Evolutionary conservation across 1,140 invertebrate species (phyloP).

Genomic region (Gerris buenoi): DNA sequence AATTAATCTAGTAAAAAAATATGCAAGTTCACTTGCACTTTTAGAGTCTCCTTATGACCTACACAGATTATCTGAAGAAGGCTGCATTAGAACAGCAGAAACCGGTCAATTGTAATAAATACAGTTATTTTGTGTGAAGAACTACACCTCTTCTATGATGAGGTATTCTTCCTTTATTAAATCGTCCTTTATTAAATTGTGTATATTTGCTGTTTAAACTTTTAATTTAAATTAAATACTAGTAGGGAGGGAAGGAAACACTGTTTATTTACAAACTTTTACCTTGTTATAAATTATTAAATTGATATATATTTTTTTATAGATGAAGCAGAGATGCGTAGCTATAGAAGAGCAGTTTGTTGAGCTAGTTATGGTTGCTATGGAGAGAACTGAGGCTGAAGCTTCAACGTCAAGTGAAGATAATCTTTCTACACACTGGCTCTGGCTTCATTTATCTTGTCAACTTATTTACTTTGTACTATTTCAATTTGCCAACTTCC

Average conservation of each 20-base stretch:
- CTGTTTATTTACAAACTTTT: conserved; percentile 1
- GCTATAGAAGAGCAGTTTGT: conserved; percentile 86
- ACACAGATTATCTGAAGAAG: too few relatives aligned
- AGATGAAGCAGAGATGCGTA: conserved; percentile 76
- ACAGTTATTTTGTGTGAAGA: too few relatives aligned
- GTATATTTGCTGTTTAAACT: too few relatives aligned
- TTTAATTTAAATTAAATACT: too few relatives aligned
- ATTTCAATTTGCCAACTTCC: conserved; percentile 85
- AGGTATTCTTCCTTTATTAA: background rate
- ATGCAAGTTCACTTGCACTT: too few relatives aligned
- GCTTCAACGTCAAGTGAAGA: conserved; percentile 35
- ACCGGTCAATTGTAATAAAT: too few relatives aligned
- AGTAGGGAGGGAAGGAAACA: too few relatives aligned
- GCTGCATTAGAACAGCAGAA: too few relatives aligned
- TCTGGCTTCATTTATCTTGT: conserved; percentile 86
- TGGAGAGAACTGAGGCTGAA: conserved; percentile 74
- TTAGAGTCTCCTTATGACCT: too few relatives aligned
- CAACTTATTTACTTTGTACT: conserved; percentile 92
- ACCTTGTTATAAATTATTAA: background rate
- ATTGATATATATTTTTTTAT: conserved; percentile 16
- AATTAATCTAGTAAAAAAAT: too few relatives aligned
- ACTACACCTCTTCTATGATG: background rate
- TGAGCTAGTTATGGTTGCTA: conserved; percentile 75
- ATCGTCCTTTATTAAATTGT: background rate
- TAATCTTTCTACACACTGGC: conserved; percentile 58